Evolutionary conservation across 2,113 vertebrate species (phyloP).

Genomic region (Chamaea fasciata): DNA sequence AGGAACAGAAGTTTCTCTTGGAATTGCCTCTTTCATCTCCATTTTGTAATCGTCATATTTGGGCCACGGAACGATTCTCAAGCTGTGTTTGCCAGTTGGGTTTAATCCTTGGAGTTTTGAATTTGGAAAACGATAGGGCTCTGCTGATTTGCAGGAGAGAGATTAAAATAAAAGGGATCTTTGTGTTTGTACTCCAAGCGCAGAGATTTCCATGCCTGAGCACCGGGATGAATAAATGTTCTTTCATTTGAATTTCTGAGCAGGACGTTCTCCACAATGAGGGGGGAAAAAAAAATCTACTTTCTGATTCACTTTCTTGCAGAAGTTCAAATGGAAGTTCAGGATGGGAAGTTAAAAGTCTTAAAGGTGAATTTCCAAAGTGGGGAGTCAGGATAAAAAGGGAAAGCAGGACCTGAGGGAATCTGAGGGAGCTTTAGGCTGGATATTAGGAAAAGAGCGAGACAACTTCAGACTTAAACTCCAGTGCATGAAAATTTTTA

Average conservation of each 20-base stretch:
- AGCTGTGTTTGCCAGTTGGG: background rate
- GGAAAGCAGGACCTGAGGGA: background rate
- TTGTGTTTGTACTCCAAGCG: background rate
- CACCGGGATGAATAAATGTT: background rate
- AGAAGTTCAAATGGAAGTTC: background rate
- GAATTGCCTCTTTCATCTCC: background rate
- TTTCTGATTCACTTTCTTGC: background rate
- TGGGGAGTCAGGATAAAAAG: background rate
- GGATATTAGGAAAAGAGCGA: background rate
- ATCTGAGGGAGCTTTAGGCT: background rate
- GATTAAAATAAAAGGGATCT: background rate
- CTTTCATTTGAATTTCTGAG: background rate
- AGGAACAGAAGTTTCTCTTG: background rate
- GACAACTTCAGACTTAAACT: accelerated
- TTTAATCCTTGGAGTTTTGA: background rate
- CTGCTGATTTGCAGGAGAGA: background rate
- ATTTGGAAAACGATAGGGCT: background rate
- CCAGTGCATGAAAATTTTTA: background rate
- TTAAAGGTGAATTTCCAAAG: background rate
- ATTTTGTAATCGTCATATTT: background rate
- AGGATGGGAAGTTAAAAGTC: background rate
- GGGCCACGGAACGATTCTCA: background rate
- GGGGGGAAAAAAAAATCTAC: background rate
- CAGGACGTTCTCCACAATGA: background rate
- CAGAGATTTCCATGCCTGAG: background rate